Evolutionary conservation across 2,113 vertebrate genomes (phyloP).

Genomic region (Tragulus kanchil): DNA sequence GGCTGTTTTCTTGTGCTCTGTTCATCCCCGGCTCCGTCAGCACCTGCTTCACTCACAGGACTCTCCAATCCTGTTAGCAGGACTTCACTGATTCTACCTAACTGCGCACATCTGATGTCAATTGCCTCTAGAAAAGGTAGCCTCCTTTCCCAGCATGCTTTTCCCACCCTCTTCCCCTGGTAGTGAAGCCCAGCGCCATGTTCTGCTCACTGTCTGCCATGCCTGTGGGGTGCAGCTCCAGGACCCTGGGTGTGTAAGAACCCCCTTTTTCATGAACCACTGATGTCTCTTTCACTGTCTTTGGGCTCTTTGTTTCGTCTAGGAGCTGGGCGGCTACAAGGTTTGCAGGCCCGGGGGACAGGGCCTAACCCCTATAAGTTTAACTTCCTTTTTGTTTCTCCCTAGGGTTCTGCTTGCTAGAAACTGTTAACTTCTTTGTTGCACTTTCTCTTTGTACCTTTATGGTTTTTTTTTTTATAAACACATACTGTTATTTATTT

Average conservation of each 20-base stretch:
- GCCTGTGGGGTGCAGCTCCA: not conserved
- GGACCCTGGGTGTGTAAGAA: not conserved
- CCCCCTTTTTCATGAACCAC: too few relatives aligned
- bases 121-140: not conserved
- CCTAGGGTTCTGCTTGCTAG: not conserved
- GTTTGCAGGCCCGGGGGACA: not conserved
- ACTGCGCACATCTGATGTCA: not conserved
- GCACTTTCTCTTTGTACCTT: not conserved
- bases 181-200: accelerated
- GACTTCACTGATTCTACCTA: not conserved
- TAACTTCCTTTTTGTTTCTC: not conserved
- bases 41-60: not conserved
- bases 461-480: not conserved
- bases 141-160: not conserved
- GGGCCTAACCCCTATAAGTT: not conserved
- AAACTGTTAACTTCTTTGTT: not conserved
- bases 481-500: too few relatives aligned
- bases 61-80: not conserved
- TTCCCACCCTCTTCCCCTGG: accelerated
- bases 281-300: not conserved
- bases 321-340: not conserved
- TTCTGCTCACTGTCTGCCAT: accelerated
- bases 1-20: not conserved
- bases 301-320: not conserved
- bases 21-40: not conserved